A percentile compares a stretch with the other conserved stretches of the same genome.
Evolutionary conservation across 2,888 invertebrate species (phyloP).

Genomic region (Spodoptera littoralis): DNA sequence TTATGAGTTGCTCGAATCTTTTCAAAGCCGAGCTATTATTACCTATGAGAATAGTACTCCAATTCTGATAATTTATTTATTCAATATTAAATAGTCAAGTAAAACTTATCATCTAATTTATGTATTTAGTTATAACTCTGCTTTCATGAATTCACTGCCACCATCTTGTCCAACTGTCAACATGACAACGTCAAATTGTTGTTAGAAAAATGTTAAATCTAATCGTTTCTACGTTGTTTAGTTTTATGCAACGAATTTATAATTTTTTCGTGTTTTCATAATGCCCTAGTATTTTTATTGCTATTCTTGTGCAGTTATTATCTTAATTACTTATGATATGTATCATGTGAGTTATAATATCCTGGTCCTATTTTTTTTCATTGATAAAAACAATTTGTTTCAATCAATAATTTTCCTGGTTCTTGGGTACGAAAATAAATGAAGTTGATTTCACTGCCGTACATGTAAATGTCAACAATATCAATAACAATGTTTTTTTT

Average conservation of each 20-base stretch:
- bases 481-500: no score
- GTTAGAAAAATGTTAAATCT: conserved; percentile 54
- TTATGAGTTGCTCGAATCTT: no score
- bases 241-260: conserved; percentile 66
- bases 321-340: conserved; percentile 5
- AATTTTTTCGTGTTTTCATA: conserved; percentile 43
- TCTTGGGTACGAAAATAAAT: not conserved
- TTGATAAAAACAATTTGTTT: no score
- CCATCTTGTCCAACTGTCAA: conserved; percentile 46
- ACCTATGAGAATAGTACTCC: no score
- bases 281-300: conserved; percentile 22
- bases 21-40: no score
- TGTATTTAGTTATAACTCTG: not conserved
- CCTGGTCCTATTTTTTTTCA: no score
- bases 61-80: no score
- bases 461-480: no score
- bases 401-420: conserved; percentile 1
- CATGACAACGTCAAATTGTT: conserved; percentile 51
- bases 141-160: conserved; percentile 36
- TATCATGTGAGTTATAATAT: no score
- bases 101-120: not conserved
- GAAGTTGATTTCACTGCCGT: no score
- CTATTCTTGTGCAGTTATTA: not conserved
- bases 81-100: no score
- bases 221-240: conserved; percentile 52